Percentiles rank a stretch among this genome's conserved stretches.
phyloP scores from a whole-genome alignment of 2,888 invertebrate species.

The Colletes collaris region DNA sequence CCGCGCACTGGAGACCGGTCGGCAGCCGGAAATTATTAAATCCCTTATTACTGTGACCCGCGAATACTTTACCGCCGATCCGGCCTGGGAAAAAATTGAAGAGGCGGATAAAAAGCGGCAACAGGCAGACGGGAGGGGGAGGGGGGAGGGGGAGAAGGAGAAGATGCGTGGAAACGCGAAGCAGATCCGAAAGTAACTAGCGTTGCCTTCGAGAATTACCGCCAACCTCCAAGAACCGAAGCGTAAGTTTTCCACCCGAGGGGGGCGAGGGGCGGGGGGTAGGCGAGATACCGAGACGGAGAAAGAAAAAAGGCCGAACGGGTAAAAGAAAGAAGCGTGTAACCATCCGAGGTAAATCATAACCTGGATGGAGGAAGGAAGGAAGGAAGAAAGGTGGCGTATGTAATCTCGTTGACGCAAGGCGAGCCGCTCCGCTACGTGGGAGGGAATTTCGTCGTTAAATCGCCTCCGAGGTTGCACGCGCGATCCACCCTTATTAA shows the following conservation, averaged over 20 bases:
- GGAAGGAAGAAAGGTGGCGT: conserved; percentile 72
- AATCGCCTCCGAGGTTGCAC: conserved; percentile 68
- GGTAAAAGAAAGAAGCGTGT: conserved; percentile 26
- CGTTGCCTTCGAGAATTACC: conserved; percentile 48
- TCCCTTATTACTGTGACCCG: conserved; percentile 10
- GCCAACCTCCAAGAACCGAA: conserved; percentile 7
- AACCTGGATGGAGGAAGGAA: conserved; percentile 50
- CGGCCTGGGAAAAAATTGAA: conserved; percentile 21
- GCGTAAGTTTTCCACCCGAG: conserved; percentile 19
- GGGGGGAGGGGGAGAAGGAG: not conserved
- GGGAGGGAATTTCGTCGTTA: conserved; percentile 74
- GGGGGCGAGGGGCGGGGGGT: not conserved
- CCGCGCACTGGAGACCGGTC: not conserved
- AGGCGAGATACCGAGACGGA: not conserved
- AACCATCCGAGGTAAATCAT: conserved; percentile 56
- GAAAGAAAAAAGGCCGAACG: conserved; percentile 16
- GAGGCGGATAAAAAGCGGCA: conserved; percentile 16
- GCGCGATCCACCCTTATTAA: conserved; percentile 77
- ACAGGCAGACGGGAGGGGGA: not conserved
- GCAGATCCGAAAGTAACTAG: conserved; percentile 45
- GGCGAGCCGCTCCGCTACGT: conserved; percentile 61
- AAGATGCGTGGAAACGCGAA: conserved; percentile 28
- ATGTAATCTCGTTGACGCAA: conserved; percentile 78
- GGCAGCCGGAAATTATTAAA: conserved; percentile 3
- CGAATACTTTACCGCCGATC: conserved; percentile 2